Conservation (phyloP, 2,797 vertebrate species). For the Chanos chanos region DNA sequence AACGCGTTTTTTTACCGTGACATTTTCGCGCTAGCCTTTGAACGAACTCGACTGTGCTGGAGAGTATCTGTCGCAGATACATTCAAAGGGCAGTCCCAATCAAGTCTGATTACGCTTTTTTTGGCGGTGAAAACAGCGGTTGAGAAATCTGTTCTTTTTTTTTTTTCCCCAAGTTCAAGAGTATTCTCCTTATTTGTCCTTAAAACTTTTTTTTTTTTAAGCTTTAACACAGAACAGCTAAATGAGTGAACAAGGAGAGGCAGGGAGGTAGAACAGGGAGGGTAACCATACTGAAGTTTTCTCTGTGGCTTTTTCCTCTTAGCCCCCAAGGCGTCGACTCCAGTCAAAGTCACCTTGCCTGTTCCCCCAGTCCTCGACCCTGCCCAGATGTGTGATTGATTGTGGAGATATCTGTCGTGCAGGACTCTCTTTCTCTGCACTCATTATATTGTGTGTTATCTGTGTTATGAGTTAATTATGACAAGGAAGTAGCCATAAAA, state of each 20-base stretch:
- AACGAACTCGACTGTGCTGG: no score
- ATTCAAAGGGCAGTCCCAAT: constrained; percentile 2
- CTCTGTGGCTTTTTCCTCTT: constrained; percentile 67
- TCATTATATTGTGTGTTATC: constrained; percentile 57
- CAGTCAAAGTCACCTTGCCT: constrained; percentile 77
- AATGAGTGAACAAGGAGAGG: constrained; percentile 19
- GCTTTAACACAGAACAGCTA: background rate
- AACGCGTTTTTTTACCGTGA: constrained; percentile 56
- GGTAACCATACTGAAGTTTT: constrained; percentile 73
- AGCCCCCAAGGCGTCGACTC: constrained; percentile 66
- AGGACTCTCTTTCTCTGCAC: constrained; percentile 44
- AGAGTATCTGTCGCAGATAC: constrained; percentile 20
- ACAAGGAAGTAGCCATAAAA: no score
- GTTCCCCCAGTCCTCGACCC: constrained; percentile 68
- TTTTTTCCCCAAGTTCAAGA: no score
- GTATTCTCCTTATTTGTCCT: no score
- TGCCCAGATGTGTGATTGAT: constrained; percentile 58
- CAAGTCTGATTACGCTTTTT: background rate
- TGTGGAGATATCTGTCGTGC: constrained; percentile 68
- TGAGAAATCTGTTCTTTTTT: no score
- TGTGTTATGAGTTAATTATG: constrained; percentile 46
- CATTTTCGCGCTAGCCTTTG: no score
- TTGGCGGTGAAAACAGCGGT: no score
- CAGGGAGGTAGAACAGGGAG: constrained; percentile 28
- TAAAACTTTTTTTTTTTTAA: background rate